Base-by-base conservation (phyloP, 2,888 invertebrate genomes). In the Parapristionchus giblindavisi region DNA sequence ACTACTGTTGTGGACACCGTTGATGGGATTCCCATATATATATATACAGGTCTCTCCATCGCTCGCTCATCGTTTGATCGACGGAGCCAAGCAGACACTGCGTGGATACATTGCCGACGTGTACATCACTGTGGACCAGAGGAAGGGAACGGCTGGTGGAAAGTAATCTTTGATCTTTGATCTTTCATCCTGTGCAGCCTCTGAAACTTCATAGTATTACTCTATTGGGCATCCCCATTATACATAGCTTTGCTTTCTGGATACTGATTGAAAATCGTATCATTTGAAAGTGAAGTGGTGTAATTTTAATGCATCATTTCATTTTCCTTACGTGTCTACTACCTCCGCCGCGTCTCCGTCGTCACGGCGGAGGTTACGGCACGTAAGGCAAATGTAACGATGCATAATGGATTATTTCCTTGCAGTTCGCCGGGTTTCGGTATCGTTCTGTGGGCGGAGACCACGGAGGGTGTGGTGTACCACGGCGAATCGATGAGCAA, bases 91-190 rank as follows among this genome's bases (percentile, higher is more conserved):
- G 90, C 93, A 94, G 77, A 91, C 94, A 8, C 92, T 98, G 89
- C 90, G 96, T 3, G 93, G 95, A 77, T 96, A 94, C 88, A 89
- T 99, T 21, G 94, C 96, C 0, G 98, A 99, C 88, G 93, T 99
- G 75, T 99, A 94, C 88, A 94, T 99, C 80, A 93, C 94, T 86
- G 94, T 94, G 0, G 98, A 99, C 90, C 95, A 95, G 88, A 92
- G 93, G 82, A 93, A 93, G 87, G 96, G 96, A 0, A 92, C 92
- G 76, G 92, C 93, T 81, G 93, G 95, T 5, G 97, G 98, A 78
- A 94, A 89, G 91, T 89, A 80, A 89, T 85, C 3, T 32, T 17
- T 32, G 17, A 3, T 11, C 17, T 3, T 29, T 72, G 11, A 8
- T 56, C 3, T 71, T 36, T 38, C 34, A 29, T 11, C 17, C 43